These are phyloP conservation scores for Mobula hypostoma DNA, from an alignment of 2,113 vertebrate species.

Conservation along the genomic window DNA sequence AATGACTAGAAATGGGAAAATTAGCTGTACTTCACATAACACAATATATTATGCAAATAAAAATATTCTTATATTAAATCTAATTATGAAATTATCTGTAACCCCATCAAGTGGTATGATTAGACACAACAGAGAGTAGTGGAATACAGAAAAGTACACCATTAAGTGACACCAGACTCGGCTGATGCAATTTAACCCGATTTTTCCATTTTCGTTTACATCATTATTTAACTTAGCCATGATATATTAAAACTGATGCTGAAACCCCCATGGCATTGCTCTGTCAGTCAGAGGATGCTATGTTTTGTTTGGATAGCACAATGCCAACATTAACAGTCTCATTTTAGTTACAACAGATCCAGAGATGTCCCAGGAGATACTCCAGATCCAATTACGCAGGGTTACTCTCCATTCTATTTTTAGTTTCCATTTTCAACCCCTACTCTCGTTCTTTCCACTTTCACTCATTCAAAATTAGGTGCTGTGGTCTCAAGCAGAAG, in stretches of 20 bases:
- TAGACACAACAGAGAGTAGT: neutral
- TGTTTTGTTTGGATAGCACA: neutral
- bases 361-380: neutral
- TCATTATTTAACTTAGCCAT: neutral
- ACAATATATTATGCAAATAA: neutral
- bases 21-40: neutral
- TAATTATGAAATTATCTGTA: constrained; percentile 12
- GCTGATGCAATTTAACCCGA: neutral
- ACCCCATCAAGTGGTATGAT: neutral
- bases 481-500: neutral
- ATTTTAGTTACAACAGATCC: neutral
- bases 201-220: neutral
- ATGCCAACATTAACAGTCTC: neutral
- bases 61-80: constrained; percentile 12
- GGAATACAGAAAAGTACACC: neutral
- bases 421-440: neutral
- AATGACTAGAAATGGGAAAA: neutral
- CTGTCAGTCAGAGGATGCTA: neutral
- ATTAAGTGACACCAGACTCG: neutral
- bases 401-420: neutral
- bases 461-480: neutral
- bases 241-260: neutral
- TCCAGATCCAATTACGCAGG: neutral
- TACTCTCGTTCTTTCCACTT: neutral
- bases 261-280: neutral